Conservation (phyloP, 2,888 invertebrate genomes). For the Ctena decussata region DNA sequence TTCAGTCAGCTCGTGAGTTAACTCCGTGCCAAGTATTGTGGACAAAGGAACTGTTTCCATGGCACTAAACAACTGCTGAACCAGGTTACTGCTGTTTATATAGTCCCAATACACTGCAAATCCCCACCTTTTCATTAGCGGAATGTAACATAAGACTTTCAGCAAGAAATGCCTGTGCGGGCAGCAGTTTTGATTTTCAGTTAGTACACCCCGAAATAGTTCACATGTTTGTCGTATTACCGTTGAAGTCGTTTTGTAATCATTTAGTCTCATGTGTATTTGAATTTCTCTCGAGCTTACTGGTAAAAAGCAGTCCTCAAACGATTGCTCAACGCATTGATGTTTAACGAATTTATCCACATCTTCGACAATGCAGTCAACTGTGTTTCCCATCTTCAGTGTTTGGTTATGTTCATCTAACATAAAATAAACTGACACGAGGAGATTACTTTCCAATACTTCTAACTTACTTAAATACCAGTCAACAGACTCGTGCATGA, state of each 20-base stretch:
- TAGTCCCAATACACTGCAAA: neutral
- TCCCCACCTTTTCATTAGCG: neutral
- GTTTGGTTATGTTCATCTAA: constrained; percentile 1
- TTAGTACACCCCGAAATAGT: neutral
- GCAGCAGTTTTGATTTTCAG: neutral
- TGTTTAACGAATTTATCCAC: neutral
- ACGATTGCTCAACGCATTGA: neutral
- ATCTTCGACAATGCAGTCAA: neutral
- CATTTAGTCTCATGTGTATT: neutral
- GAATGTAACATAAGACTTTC: neutral
- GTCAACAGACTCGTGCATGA: neutral
- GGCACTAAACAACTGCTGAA: neutral
- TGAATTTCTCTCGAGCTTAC: neutral
- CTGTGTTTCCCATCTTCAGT: constrained; percentile 1
- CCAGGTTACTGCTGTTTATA: neutral
- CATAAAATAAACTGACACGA: constrained; percentile 8
- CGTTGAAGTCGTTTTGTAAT: neutral
- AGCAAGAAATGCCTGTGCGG: neutral
- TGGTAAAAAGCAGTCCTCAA: neutral
- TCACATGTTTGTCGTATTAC: neutral
- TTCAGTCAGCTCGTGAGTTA: neutral
- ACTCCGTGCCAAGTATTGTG: neutral
- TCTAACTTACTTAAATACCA: constrained; percentile 17
- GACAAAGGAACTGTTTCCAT: neutral
- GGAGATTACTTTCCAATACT: neutral